Evolutionary conservation across 2,888 invertebrate species (phyloP).

Genomic region (Magallana nippona): DNA sequence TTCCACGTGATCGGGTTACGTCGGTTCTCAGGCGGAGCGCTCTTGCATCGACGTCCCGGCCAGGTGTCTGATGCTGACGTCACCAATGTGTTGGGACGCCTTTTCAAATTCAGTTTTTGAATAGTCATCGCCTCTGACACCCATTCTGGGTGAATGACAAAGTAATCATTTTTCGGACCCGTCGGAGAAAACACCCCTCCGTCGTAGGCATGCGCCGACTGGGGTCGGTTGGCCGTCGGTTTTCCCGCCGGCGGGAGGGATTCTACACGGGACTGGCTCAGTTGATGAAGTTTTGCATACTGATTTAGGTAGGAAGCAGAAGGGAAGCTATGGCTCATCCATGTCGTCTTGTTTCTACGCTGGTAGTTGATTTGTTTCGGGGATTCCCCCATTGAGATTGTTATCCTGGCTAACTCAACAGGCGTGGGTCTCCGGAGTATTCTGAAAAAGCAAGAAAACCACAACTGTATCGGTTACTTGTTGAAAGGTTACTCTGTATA

Average conservation of each 20-base stretch:
- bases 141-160: constrained; percentile 78
- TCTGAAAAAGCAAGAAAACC: constrained; percentile 23
- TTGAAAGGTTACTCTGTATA: neutral
- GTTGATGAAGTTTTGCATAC: constrained; percentile 37
- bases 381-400: constrained; percentile 44
- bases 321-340: constrained; percentile 66
- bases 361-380: constrained; percentile 46
- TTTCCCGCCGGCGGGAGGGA: constrained; percentile 39
- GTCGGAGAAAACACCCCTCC: constrained; percentile 72
- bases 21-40: constrained; percentile 74
- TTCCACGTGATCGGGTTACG: constrained; percentile 77
- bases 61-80: constrained; percentile 55
- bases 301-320: constrained; percentile 52
- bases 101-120: constrained; percentile 67
- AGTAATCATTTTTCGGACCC: constrained; percentile 68
- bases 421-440: neutral
- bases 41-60: constrained; percentile 71
- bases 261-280: constrained; percentile 36
- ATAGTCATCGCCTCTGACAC: constrained; percentile 75
- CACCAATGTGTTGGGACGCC: constrained; percentile 49
- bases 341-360: constrained; percentile 64
- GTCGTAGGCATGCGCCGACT: constrained; percentile 67
- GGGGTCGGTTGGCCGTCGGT: constrained; percentile 50
- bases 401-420: constrained; percentile 45
- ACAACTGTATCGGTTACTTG: neutral